phyloP scores from a whole-genome alignment of 2,888 invertebrate species.

The Stenodema calcarata region DNA sequence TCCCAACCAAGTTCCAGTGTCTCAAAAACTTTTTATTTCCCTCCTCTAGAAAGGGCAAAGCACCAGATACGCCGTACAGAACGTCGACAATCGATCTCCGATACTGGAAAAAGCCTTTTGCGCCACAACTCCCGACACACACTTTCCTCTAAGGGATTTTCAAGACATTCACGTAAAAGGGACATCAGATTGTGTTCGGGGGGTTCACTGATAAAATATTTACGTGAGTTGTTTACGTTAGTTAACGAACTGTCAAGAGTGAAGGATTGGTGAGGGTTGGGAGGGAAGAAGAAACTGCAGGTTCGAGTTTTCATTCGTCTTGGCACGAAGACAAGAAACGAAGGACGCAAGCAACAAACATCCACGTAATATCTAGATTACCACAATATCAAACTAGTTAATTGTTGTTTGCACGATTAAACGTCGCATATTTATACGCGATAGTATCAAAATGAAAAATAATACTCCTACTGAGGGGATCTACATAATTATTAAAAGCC shows the following conservation, averaged over 20 bases:
- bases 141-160: neutral
- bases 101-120: neutral
- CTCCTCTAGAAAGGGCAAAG: neutral
- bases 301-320: neutral
- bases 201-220: neutral
- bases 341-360: neutral
- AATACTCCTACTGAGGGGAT: no score
- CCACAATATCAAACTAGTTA: neutral
- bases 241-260: neutral
- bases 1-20: neutral
- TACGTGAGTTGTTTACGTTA: neutral
- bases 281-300: neutral
- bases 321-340: neutral
- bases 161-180: neutral
- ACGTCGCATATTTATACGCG: no score
- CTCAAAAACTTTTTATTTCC: neutral
- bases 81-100: neutral
- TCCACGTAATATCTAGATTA: neutral
- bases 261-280: neutral
- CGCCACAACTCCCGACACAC: neutral
- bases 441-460: no score
- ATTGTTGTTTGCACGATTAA: no score
- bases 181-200: neutral
- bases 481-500: no score
- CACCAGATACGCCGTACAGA: neutral